These are phyloP conservation scores for Nephrotoma appendiculata DNA, from an alignment of 2,888 invertebrate genomes.

Conservation along the genomic window DNA sequence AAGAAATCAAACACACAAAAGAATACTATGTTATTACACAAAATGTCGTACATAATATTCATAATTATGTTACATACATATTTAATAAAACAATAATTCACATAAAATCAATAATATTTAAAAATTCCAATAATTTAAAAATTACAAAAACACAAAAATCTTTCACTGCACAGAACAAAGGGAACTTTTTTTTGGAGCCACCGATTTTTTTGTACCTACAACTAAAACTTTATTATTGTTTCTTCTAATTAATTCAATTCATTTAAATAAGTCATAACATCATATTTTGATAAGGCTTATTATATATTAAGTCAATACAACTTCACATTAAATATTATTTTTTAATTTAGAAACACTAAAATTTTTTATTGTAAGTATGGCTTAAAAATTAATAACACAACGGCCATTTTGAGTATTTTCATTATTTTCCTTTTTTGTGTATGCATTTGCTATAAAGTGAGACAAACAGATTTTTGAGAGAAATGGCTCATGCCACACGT, in stretches of 20 bases:
- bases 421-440: background rate
- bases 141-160: background rate
- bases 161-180: background rate
- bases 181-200: background rate
- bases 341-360: background rate
- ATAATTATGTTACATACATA: background rate
- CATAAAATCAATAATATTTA: too few species aligned
- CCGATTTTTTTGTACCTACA: background rate
- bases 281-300: background rate
- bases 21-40: too few species aligned
- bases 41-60: background rate
- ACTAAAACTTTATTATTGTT: background rate
- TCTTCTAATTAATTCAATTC: background rate
- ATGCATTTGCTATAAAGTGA: too few species aligned
- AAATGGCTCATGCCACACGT: too few species aligned
- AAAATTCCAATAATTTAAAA: background rate
- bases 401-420: background rate
- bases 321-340: background rate
- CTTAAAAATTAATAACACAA: background rate
- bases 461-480: too few species aligned
- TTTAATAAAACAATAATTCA: background rate
- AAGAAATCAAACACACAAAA: too few species aligned
- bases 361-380: background rate
- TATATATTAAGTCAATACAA: background rate
- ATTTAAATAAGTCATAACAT: background rate